phyloP scores from a whole-genome alignment of 2,888 invertebrate species.

The Stegana nigrithorax region DNA sequence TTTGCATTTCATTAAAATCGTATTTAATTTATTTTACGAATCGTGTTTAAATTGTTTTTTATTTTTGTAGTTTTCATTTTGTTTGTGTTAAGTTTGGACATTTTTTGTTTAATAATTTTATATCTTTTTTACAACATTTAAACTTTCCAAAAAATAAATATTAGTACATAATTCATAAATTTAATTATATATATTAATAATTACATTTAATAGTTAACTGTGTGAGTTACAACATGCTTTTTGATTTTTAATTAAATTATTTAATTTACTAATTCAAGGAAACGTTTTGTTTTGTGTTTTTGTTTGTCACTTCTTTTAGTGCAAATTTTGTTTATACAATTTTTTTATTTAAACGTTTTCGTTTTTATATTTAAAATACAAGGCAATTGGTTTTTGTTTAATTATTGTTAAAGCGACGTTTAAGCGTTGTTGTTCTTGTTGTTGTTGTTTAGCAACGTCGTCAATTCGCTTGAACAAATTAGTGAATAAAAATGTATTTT shows the following conservation, averaged over 20 bases:
- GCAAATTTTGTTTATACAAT: constrained; percentile 20
- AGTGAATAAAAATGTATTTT: too few species aligned
- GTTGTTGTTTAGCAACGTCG: too few species aligned
- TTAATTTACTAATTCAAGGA: constrained; percentile 34
- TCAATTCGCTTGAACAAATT: too few species aligned
- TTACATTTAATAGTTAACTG: constrained; percentile 62
- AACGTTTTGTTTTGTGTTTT: constrained; percentile 9
- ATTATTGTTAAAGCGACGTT: neutral
- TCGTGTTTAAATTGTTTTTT: neutral
- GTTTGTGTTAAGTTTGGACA: constrained; percentile 33
- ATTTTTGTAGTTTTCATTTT: constrained; percentile 29
- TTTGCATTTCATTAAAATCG: constrained; percentile 37
- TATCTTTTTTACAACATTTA: constrained; percentile 56
- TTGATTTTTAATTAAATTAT: constrained; percentile 43
- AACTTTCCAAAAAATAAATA: constrained; percentile 63
- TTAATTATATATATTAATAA: constrained; percentile 41
- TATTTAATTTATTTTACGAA: constrained; percentile 28
- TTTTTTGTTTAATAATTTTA: constrained; percentile 25
- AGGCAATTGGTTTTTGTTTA: neutral
- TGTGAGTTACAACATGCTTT: constrained; percentile 32
- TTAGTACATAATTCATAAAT: constrained; percentile 41
- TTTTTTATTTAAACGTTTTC: constrained; percentile 12
- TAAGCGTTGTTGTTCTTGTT: too few species aligned
- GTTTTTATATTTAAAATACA: constrained; percentile 19
- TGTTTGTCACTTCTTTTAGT: constrained; percentile 36